phyloP scores from a whole-genome alignment of 92 coral and sea anemone genomes.

The Heteractis magnifica region DNA sequence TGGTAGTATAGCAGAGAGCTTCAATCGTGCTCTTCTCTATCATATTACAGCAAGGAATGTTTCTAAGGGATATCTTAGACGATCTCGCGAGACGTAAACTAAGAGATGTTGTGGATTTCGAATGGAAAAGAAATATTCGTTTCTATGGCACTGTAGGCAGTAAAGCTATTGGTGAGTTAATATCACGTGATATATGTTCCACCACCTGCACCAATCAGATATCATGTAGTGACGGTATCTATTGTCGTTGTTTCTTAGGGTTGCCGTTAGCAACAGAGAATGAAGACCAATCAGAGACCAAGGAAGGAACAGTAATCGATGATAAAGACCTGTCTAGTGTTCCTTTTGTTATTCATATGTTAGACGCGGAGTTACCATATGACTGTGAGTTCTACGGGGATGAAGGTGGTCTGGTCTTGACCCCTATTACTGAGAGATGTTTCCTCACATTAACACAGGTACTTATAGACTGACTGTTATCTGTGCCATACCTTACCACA shows the following conservation, averaged over 20 bases:
- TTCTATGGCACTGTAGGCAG: slow-evolving; percentile 85
- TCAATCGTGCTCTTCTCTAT: not conserved
- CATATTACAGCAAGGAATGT: slow-evolving; percentile 84
- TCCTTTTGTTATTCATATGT: slow-evolving; percentile 76
- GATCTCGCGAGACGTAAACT: slow-evolving; percentile 93
- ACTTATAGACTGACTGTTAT: not conserved
- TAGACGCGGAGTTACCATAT: slow-evolving; percentile 86
- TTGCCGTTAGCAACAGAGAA: not conserved
- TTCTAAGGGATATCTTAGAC: slow-evolving; percentile 88
- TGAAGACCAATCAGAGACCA: not conserved
- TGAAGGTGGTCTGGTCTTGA: slow-evolving; percentile 74
- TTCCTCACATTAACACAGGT: slow-evolving; percentile 90
- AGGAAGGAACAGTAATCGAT: not conserved
- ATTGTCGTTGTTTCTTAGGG: not conserved
- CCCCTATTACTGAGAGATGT: slow-evolving; percentile 89
- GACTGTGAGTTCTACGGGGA: slow-evolving; percentile 93
- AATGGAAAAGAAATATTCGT: slow-evolving; percentile 93
- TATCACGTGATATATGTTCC: not conserved
- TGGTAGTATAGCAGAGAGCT: not conserved
- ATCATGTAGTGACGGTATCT: not conserved
- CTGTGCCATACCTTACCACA: too few relatives aligned
- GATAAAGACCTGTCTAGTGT: slow-evolving; percentile 14
- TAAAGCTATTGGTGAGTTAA: slow-evolving; percentile 59
- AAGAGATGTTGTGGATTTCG: slow-evolving; percentile 91
- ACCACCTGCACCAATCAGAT: not conserved